Base-by-base conservation (phyloP, 2,113 vertebrate species). In the Pseudorectes ferrugineus region DNA sequence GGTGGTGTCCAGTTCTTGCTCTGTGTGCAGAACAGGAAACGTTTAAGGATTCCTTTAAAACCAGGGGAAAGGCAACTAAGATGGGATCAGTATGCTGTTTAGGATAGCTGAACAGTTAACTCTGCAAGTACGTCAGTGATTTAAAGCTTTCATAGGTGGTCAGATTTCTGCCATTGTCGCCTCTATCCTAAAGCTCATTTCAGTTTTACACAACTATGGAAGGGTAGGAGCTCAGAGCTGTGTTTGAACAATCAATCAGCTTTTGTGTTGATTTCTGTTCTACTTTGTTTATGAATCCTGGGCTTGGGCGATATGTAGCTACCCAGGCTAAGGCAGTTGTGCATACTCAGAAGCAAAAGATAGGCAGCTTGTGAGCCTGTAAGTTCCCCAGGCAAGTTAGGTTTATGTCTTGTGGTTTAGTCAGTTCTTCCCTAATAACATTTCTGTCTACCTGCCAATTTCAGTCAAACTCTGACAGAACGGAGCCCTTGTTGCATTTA, bases 301-400 rank as follows among this genome's bases (percentile, higher is more conserved):
- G 11, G n/a, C 9, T 72, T 63, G 20, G n/a, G 31, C 2, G 0
- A 28, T 63, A 35, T 0, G 3, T n/a, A 65, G 46, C 36, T 38
- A 46, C 26, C 62, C 29, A 29, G 35, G 38, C 72, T 84, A 43
- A 89, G n/a, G 16, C 62, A 68, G 42, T 18, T 89, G 19, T 49
- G 38, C 35, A 13, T 67, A 29, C 40, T 74, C 13, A 18, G 71
- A 63, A 85, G 43, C 33, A 59, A 46, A 54, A 78, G 33, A 38
- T 33, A 40, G 0, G 21, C 28, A 80, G 13, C 23, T n/a, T 57
- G 3, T 57, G 49, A 62, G 19, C 45, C 76, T 86, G 5, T 38
- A 52, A 83, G 22, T 63, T 89, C 35, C 35, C 20, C 18, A 29
- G 33, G 33, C 0, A 6, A 62, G 51, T 14, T 93, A 31, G 31